phyloP scores from a whole-genome alignment of 2,888 invertebrate genomes.

The Apoderus coryli region DNA sequence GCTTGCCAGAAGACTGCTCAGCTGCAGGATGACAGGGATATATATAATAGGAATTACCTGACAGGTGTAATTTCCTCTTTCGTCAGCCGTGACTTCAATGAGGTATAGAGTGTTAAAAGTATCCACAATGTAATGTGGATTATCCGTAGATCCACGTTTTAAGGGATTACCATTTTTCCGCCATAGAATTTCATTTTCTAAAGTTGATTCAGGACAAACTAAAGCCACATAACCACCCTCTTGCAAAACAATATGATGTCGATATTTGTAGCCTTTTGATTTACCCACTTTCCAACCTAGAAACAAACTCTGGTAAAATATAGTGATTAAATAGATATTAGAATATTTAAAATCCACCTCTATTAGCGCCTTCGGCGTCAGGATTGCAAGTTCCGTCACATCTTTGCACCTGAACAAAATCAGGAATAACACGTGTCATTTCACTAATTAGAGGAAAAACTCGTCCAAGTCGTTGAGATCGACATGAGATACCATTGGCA shows the following conservation, averaged over 20 bases:
- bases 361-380: conserved; percentile 28
- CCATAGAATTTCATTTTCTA: conserved; percentile 40
- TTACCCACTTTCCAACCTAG: conserved; percentile 32
- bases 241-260: conserved; percentile 35
- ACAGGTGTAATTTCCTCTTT: conserved; percentile 58
- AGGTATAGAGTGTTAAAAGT: conserved; percentile 41
- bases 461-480: conserved; percentile 32
- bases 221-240: conserved; percentile 40
- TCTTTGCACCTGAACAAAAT: conserved; percentile 32
- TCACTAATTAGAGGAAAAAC: conserved; percentile 35
- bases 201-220: conserved; percentile 38
- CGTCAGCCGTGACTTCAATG: conserved; percentile 41
- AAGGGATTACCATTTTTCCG: conserved; percentile 36
- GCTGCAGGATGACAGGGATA: no score
- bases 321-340: no score
- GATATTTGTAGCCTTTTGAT: conserved; percentile 33
- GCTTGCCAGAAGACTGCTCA: no score
- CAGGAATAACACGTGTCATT: conserved; percentile 35
- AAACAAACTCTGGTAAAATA: no score
- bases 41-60: no score
- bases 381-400: conserved; percentile 32
- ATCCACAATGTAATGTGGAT: conserved; percentile 35
- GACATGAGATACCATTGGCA: conserved; percentile 31
- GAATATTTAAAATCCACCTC: conserved; percentile 18
- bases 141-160: conserved; percentile 28